phyloP scores from a whole-genome alignment of 2,113 vertebrate species.

The Odontophorus gujanensis region DNA sequence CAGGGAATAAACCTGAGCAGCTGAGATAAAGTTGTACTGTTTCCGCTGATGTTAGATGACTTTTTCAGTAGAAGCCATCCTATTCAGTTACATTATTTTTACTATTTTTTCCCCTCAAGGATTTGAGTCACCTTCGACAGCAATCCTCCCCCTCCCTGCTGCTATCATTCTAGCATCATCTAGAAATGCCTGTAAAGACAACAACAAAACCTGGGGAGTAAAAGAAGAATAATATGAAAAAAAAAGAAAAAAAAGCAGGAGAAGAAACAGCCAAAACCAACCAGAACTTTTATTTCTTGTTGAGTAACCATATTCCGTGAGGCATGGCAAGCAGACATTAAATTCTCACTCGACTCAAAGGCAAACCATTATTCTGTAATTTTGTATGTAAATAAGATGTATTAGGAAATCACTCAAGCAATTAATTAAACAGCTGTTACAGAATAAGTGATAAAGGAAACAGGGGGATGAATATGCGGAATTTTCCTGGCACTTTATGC shows the following conservation, averaged over 20 bases:
- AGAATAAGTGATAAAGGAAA: conserved; percentile 78
- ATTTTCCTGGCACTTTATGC: conserved; percentile 51
- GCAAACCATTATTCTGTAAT: conserved; percentile 78
- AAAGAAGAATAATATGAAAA: neutral
- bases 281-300: conserved; percentile 61
- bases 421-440: conserved; percentile 81
- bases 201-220: neutral
- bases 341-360: conserved; percentile 70
- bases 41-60: neutral
- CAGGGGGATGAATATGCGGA: conserved; percentile 42
- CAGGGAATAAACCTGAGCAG: conserved; percentile 14
- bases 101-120: neutral
- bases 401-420: conserved; percentile 75
- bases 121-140: neutral
- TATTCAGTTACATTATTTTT: neutral
- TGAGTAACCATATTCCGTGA: conserved; percentile 63
- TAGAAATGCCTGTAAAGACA: neutral
- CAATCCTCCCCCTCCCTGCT: neutral
- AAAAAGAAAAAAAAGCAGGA: neutral
- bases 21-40: conserved; percentile 15
- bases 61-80: neutral
- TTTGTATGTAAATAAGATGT: conserved; percentile 81
- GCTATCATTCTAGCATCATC: neutral
- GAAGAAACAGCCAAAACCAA: neutral
- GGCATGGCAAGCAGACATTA: conserved; percentile 67